Percentiles rank a stretch among this genome's conserved stretches.
phyloP scores from a whole-genome alignment of 2,113 vertebrate genomes.

The Oryzias javanicus region DNA sequence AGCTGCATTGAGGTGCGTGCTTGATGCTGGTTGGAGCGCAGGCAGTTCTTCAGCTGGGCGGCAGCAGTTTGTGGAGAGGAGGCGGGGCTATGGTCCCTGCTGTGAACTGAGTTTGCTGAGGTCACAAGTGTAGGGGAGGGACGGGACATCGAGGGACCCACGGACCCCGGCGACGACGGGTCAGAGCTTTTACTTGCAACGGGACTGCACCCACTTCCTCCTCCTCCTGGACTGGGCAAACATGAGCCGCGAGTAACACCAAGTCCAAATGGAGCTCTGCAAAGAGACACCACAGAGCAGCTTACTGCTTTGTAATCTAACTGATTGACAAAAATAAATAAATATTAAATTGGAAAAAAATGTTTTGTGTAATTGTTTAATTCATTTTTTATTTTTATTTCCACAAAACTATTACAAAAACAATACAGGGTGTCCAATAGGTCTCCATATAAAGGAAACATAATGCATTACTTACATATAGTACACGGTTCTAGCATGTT shows the following conservation, averaged over 20 bases:
- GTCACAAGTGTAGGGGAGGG: conserved; percentile 72
- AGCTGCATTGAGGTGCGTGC: conserved; percentile 81
- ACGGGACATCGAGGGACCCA: conserved; percentile 68
- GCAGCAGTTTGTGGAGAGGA: conserved; percentile 80
- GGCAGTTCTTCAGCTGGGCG: conserved; percentile 82
- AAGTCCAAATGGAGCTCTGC: conserved; percentile 83
- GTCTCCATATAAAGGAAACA: too few species aligned
- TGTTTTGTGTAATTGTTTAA: too few species aligned
- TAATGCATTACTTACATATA: too few species aligned
- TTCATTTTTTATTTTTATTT: too few species aligned
- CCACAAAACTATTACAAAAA: too few species aligned
- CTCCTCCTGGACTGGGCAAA: conserved; percentile 69
- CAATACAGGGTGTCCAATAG: too few species aligned
- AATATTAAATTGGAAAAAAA: too few species aligned
- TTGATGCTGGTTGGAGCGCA: conserved; percentile 85
- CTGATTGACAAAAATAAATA: not conserved
- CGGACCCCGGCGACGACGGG: conserved; percentile 76
- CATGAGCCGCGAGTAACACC: conserved; percentile 74
- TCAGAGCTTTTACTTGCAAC: conserved; percentile 56
- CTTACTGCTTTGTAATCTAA: not conserved
- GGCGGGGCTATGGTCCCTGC: conserved; percentile 54
- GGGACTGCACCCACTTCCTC: conserved; percentile 42
- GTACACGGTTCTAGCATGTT: too few species aligned
- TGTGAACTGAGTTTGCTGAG: conserved; percentile 41
- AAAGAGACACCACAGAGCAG: not conserved